A percentile compares a stretch with the other conserved stretches of the same genome.
Conservation (phyloP, 2,888 invertebrate species). For the Brenthis daphne region DNA sequence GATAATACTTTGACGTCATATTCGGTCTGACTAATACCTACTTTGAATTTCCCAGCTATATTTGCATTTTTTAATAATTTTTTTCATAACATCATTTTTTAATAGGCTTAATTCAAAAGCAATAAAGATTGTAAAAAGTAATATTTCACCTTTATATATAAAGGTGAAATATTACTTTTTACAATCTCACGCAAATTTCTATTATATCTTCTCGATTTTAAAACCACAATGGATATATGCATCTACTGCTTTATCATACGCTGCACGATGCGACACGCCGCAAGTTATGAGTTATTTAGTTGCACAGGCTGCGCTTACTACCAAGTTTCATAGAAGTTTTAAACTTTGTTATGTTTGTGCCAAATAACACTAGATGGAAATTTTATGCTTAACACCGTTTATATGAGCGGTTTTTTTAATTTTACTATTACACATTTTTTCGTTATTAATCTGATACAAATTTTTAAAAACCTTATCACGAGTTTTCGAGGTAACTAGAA, state of each 20-base stretch:
- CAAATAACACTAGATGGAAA: conserved; percentile 2
- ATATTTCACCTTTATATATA: no score
- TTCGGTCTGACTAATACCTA: no score
- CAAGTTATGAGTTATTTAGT: conserved; percentile 13
- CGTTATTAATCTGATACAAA: conserved; percentile 5
- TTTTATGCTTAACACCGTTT: neutral
- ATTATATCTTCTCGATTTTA: neutral
- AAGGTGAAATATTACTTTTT: no score
- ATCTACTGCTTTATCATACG: neutral
- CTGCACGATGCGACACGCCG: conserved; percentile 2
- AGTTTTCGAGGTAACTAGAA: conserved; percentile 1
- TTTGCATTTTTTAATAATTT: no score
- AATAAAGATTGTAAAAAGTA: no score
- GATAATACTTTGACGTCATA: no score
- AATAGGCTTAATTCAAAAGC: no score
- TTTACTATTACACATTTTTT: neutral
- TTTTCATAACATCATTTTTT: no score
- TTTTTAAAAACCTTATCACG: conserved; percentile 8
- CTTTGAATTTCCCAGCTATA: no score
- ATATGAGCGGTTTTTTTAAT: neutral
- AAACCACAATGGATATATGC: neutral
- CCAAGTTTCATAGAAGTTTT: conserved; percentile 11
- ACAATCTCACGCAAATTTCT: no score
- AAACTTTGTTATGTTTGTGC: conserved; percentile 16
- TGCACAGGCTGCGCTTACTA: conserved; percentile 14